phyloP scores from a whole-genome alignment of 2,888 invertebrate species.

The Xanthorhoe designata region DNA sequence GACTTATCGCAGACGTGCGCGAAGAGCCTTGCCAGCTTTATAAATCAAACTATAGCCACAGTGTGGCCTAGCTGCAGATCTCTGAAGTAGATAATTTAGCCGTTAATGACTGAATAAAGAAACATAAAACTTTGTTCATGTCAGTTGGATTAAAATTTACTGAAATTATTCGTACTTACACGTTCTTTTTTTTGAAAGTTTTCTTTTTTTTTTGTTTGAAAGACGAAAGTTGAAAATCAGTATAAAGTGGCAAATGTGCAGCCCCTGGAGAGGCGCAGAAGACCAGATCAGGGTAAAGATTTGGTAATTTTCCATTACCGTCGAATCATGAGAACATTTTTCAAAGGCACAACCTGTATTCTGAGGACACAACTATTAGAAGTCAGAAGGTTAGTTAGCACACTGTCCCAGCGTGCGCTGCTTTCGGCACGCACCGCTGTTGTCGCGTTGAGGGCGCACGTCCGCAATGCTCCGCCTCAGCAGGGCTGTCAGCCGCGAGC shows the following conservation, averaged over 20 bases:
- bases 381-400: neutral
- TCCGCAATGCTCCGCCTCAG: neutral
- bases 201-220: too few species aligned
- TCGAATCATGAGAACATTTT: too few species aligned
- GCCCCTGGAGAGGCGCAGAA: too few species aligned
- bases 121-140: neutral
- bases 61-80: neutral
- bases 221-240: too few species aligned
- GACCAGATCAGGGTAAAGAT: too few species aligned
- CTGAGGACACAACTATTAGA: too few species aligned
- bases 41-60: conserved; percentile 1
- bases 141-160: too few species aligned
- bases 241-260: too few species aligned
- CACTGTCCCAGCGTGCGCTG: neutral
- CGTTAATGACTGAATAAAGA: neutral
- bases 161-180: neutral
- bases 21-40: neutral
- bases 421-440: neutral
- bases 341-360: too few species aligned
- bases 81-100: neutral
- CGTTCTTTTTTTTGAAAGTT: neutral
- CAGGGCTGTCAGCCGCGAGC: neutral
- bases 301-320: too few species aligned
- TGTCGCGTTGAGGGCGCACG: neutral
- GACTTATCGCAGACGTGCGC: neutral